Evolutionary conservation across 2,113 vertebrate species (phyloP).

Genomic region (Hippocampus guttulatus): DNA sequence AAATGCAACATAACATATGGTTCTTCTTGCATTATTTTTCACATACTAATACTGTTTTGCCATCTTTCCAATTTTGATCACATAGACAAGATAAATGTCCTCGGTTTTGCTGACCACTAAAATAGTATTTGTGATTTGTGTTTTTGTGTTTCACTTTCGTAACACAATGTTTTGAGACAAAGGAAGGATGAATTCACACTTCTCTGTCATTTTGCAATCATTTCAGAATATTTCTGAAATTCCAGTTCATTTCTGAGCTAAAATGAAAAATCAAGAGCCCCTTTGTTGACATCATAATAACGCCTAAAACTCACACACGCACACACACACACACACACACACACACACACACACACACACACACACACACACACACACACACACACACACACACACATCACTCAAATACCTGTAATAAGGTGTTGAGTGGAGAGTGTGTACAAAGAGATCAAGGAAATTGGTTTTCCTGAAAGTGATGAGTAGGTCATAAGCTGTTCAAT

Average conservation of each 20-base stretch:
- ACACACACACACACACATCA: background rate
- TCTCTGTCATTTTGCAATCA: background rate
- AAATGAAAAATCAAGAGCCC: background rate
- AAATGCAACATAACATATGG: background rate
- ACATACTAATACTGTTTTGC: background rate
- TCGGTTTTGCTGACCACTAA: conserved; percentile 32
- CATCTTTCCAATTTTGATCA: conserved; percentile 52
- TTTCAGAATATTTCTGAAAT: background rate
- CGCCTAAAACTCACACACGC: background rate
- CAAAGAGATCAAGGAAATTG: conserved; percentile 3
- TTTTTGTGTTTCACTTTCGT: too few species aligned
- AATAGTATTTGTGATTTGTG: too few species aligned
- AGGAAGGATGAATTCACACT: background rate
- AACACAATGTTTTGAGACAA: background rate
- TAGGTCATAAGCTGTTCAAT: conserved; percentile 8
- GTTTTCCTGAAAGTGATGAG: conserved; percentile 1
- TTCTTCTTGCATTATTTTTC: background rate
- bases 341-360: background rate
- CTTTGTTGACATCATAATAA: background rate
- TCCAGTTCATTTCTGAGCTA: background rate
- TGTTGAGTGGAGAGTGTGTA: background rate
- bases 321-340: background rate
- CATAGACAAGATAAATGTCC: conserved; percentile 61
- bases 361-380: background rate
- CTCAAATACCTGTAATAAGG: background rate